Base-by-base conservation (phyloP, 2,797 vertebrate species). In the Furcifer pardalis region DNA sequence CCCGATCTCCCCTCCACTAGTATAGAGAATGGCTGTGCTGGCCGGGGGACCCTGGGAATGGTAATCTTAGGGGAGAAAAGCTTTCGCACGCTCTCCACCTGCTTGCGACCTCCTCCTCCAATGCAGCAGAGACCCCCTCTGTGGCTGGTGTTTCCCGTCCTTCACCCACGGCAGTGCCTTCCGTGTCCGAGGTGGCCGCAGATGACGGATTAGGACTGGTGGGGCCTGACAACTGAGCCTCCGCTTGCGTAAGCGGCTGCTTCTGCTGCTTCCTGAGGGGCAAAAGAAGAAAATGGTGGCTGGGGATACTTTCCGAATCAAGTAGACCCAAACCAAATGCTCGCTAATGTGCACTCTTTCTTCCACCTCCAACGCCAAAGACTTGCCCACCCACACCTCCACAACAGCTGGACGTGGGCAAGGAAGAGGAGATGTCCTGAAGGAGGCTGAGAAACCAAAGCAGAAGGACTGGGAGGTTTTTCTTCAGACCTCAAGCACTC, bases 231-330 rank as follows among this genome's bases (percentile, higher is more conserved):
- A 81, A 60, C 44, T 91, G 90, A 0, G 86, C 89, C 77, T 94
- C 93, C 2, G 56, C 37, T 35, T 60, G 75, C 77, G 65, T 68
- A 25, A 69, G 59, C 15, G 15, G 74, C 9, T 92, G 93, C 75
- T 89, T 93, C 79, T 91, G 93, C 75, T 89, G 94, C 79, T 91
- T 92, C 87, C 94, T 95, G 78, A 2, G 80, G 88, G 35, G 19
- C 46, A 63, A n/a, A n/a, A n/a, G 42, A 80, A 84, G 10, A 40
- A 56, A 84, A 4, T n/a, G 46, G 77, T 13, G n/a, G 59, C 6
- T 63, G 2, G 49, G 25, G 77, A 68, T 8, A n/a, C 6, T 15
- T 52, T 52, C 19, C 13, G 30, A 56, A 35, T 8, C 30, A 10
- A 40, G 6, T 30, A 7, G 10, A 42, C 19, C 32, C n/a, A 35